Evolutionary conservation across 2,113 vertebrate species (phyloP), one percentile per base, ranked within the genome.

Genomic region (Sturnus vulgaris): DNA sequence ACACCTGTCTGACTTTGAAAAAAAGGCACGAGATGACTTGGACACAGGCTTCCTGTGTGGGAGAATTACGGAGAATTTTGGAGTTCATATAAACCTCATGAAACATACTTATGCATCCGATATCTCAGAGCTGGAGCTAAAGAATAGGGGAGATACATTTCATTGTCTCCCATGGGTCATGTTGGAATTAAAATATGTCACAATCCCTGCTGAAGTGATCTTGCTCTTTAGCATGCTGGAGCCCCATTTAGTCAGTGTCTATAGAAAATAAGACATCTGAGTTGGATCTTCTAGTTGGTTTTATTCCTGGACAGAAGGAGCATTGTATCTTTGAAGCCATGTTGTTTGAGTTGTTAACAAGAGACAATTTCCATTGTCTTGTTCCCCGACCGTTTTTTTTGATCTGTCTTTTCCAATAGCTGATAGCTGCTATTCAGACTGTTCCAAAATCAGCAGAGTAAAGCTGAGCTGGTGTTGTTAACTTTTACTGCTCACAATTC

Each of bases 11-110:
- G 31, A 59, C n/a, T 24, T 71, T 40, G 7, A 33, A 82, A 78
- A 80, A 50, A 37, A 10, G 10, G 14, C 33, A 59, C 30, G 39
- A 31, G 30, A 55, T 7, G 10, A 44, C 18, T 60, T 0, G 0
- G 52, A 23, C 21, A 12, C 5, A 6, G 18, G 20, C 42, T 72
- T 85, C 76, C 40, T 16, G 2, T 52, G 24, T 39, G 12, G 5
- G 5, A 22, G 27, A 50, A 6, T 42, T 49, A 21, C 23, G 15
- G 12, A 15, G 12, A 78, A 27, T 55, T 71, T 33, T 57, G 28
- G 25, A 87, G 33, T 27, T 78, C 28, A 4, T 40, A 12, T 8
- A 42, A 42, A 37, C 16, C 39, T 87, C 15, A 56, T 25, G 20
- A 82, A 52, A 39, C 7, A 4, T 16, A 13, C 2, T 19, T 57